Conservation (phyloP, 2,113 vertebrate species). For the Emydura subglobosa region DNA sequence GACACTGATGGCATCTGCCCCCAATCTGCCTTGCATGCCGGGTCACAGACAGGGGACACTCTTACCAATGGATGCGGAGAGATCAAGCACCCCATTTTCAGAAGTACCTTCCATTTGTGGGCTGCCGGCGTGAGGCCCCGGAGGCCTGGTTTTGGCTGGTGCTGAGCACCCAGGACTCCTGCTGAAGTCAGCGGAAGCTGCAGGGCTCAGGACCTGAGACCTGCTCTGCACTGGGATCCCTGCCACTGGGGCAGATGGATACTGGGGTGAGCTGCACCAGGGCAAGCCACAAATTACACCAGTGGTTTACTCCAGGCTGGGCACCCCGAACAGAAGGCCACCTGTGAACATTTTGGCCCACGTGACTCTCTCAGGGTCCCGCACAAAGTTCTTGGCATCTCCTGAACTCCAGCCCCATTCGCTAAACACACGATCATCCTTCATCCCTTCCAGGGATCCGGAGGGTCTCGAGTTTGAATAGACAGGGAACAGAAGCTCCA, state of each 20-base stretch:
- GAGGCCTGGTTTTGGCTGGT: neutral
- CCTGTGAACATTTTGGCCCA: neutral
- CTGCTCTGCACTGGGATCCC: neutral
- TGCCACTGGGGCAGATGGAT: neutral
- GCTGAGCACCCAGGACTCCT: neutral
- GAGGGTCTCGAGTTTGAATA: neutral
- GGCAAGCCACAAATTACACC: neutral
- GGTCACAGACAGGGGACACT: neutral
- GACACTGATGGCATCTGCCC: neutral
- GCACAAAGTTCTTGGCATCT: neutral
- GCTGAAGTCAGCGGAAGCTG: neutral
- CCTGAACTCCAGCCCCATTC: neutral
- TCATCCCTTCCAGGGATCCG: neutral
- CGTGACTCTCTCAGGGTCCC: neutral
- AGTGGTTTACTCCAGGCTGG: neutral
- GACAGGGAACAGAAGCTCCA: neutral
- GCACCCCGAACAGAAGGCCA: neutral
- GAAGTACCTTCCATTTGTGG: neutral
- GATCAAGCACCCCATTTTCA: neutral
- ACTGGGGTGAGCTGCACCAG: neutral
- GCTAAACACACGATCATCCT: neutral
- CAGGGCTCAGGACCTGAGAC: neutral
- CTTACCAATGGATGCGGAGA: neutral
- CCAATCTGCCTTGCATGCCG: neutral
- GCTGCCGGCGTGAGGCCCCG: neutral